Evolutionary conservation across 2,113 vertebrate genomes (phyloP).

Genomic region (Marmota monax): DNA sequence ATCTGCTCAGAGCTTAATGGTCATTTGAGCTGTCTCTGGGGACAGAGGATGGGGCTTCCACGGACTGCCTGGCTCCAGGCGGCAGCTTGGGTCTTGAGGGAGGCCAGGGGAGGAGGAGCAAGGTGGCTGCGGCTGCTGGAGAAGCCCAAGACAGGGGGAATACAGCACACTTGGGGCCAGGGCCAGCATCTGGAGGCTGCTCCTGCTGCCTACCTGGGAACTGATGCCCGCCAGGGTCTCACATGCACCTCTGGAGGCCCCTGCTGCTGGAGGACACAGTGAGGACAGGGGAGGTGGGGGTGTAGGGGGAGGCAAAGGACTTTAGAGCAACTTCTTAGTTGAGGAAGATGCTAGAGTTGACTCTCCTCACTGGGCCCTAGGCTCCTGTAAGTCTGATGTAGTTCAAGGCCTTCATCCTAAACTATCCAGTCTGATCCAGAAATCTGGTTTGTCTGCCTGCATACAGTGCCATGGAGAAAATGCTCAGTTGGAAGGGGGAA

Average conservation of each 20-base stretch:
- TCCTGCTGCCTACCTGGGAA: neutral
- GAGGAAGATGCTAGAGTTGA: neutral
- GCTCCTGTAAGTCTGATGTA: neutral
- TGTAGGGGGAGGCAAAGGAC: neutral
- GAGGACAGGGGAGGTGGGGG: neutral
- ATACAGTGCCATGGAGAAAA: neutral
- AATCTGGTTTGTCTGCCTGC: neutral
- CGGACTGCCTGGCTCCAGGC: slow-evolving; percentile 68
- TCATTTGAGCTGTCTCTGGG: slow-evolving; percentile 78
- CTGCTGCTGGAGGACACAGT: neutral
- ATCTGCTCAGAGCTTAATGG: slow-evolving; percentile 75
- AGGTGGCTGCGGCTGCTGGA: neutral
- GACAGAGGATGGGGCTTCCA: slow-evolving; percentile 60
- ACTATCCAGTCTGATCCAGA: neutral
- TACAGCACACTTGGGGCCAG: neutral
- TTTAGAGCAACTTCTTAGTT: neutral
- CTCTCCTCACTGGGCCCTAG: neutral
- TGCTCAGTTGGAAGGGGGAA: neutral
- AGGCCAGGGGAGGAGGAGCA: slow-evolving; percentile 4
- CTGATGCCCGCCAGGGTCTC: neutral
- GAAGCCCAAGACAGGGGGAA: neutral
- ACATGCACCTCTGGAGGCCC: neutral
- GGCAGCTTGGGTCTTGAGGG: slow-evolving; percentile 42
- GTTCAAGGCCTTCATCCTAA: slow-evolving; percentile 6
- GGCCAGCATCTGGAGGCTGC: neutral